Base-by-base conservation (phyloP, 2,113 vertebrate species). In the Athene cunicularia region DNA sequence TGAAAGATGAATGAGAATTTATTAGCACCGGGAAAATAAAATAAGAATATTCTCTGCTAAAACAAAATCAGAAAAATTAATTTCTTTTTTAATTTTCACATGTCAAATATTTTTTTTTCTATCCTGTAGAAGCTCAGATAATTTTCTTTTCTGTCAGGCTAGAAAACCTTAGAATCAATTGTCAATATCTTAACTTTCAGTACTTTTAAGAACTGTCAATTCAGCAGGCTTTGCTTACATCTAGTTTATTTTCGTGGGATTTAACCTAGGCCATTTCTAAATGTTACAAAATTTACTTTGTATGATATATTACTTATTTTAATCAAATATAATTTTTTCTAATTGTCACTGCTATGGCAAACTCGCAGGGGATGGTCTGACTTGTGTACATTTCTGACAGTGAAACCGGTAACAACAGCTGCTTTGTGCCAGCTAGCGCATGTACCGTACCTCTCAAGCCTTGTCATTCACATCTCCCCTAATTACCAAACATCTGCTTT, bases 401-500 rank as follows among this genome's bases (percentile, higher is more conserved):
- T 98, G 98, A 99, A 99, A 98, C 98, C 97, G 96, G 98, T 98
- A 98, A 98, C 98, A 98, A 99, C 99, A 99, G 99, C 99, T 99
- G 99, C 99, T 99, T 98, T 96, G 99, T 98, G 99, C 98, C 98
- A 99, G 98, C 97, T 98, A 98, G 98, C 99, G 98, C 97, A 97
- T 99, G 99, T 99, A 98, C 98, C 91, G 97, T 98, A 98, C 99
- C 98, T 99, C 99, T 99, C 99, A 97, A 98, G 98, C 99, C 99
- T 99, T 99, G 99, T 99, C 99, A 99, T 98, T 99, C 99, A 99
- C 99, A 98, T 99, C 99, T 99, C 98, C 99, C 98, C 99, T 99
- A 99, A 99, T 99, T 99, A 99, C 99, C 98, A 98, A 99, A 99
- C 99, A 99, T 99, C 99, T 99, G 99, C 99, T 99, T 98, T 99